Conservation (phyloP, 2,113 vertebrate genomes). For the Centropristis striata region DNA sequence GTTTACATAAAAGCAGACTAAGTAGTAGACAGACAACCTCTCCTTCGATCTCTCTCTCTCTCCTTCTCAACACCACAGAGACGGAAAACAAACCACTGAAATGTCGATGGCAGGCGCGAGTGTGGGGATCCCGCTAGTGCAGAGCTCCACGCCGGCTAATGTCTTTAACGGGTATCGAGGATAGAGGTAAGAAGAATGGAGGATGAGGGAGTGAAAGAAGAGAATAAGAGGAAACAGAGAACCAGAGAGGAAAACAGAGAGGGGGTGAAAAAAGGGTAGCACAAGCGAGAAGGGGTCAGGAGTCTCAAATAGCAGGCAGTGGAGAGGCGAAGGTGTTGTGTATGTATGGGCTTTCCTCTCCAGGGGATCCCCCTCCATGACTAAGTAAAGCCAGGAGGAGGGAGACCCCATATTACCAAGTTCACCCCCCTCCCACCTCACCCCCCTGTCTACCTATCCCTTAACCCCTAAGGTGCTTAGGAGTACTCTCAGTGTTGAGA, state of each 20-base stretch:
- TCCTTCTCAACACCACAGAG: slow-evolving; percentile 57
- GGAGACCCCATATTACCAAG: slow-evolving; percentile 61
- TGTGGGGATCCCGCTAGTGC: slow-evolving; percentile 63
- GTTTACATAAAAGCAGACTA: slow-evolving; percentile 74
- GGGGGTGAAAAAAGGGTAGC: slow-evolving; percentile 41
- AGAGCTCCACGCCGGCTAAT: slow-evolving; percentile 69
- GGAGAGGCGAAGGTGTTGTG: slow-evolving; percentile 43
- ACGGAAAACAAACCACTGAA: slow-evolving; percentile 75
- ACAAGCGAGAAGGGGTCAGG: slow-evolving; percentile 44
- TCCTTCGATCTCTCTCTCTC: slow-evolving; percentile 38
- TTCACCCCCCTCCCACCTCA: slow-evolving; percentile 51
- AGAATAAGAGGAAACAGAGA: slow-evolving; percentile 55
- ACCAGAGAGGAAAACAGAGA: slow-evolving; percentile 22
- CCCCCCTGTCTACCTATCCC: slow-evolving; percentile 1
- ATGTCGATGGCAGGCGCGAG: slow-evolving; percentile 70
- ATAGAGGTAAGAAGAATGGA: slow-evolving; percentile 64
- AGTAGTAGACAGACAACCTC: slow-evolving; percentile 64
- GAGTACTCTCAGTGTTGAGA: slow-evolving; percentile 29
- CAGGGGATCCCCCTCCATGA: slow-evolving; percentile 66
- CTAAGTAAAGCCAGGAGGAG: slow-evolving; percentile 69
- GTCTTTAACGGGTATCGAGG: slow-evolving; percentile 79
- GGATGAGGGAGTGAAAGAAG: slow-evolving; percentile 39
- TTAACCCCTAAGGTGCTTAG: slow-evolving; percentile 17
- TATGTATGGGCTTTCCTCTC: slow-evolving; percentile 64
- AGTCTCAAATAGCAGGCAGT: slow-evolving; percentile 46